Evolutionary conservation across 1,140 invertebrate species (phyloP).

Genomic region (Galleria mellonella): DNA sequence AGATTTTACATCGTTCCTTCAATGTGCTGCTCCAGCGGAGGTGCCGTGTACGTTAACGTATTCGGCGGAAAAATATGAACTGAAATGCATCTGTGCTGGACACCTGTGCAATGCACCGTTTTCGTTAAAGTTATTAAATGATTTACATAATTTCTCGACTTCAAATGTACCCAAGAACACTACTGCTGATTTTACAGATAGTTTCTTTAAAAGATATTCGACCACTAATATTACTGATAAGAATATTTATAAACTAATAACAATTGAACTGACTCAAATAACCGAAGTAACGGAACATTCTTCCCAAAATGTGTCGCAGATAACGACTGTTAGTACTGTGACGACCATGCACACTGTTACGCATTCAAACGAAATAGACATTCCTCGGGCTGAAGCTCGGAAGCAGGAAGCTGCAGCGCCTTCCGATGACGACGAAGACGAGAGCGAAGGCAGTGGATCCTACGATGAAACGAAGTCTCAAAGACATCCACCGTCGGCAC

Average conservation of each 20-base stretch:
- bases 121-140: slow-evolving; percentile 26
- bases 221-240: slow-evolving; percentile 28
- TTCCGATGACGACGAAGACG: slow-evolving; percentile 62
- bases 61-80: slow-evolving; percentile 17
- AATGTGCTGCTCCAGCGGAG: slow-evolving; percentile 25
- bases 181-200: slow-evolving; percentile 26
- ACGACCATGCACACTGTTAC: not conserved
- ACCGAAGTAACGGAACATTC: not conserved
- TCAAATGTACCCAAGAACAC: slow-evolving; percentile 20
- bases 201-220: slow-evolving; percentile 38
- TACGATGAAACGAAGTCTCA: slow-evolving; percentile 38
- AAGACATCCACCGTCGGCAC: slow-evolving; percentile 32
- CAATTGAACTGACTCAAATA: slow-evolving; percentile 2
- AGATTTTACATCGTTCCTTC: slow-evolving; percentile 44
- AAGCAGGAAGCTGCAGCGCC: slow-evolving; percentile 50
- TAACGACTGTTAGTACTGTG: slow-evolving; percentile 9
- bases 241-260: slow-evolving; percentile 18
- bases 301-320: slow-evolving; percentile 2
- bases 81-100: slow-evolving; percentile 42
- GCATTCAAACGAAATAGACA: slow-evolving; percentile 3
- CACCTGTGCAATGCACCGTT: slow-evolving; percentile 51
- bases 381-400: slow-evolving; percentile 41
- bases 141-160: slow-evolving; percentile 39
- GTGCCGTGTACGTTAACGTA: slow-evolving; percentile 34
- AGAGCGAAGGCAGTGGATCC: slow-evolving; percentile 52